Percentiles rank a stretch among this genome's conserved stretches.
phyloP scores from a whole-genome alignment of 2,888 invertebrate species.

The Hedya salicella region DNA sequence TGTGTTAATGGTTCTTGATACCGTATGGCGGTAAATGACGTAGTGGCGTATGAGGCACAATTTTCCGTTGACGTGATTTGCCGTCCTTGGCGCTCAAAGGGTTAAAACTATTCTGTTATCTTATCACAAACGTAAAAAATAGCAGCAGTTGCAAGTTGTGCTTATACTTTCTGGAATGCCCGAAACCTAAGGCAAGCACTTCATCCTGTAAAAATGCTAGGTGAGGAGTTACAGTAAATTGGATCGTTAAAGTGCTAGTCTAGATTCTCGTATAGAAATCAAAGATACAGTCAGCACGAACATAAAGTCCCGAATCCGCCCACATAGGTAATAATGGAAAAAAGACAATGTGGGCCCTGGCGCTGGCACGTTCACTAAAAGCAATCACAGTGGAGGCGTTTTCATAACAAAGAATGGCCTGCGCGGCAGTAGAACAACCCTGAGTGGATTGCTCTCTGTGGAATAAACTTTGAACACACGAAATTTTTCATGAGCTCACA shows the following conservation, averaged over 20 bases:
- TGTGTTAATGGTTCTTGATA: too few relatives aligned
- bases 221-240: conserved; percentile 10
- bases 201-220: neutral
- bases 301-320: conserved; percentile 34
- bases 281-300: conserved; percentile 15
- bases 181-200: too few relatives aligned
- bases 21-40: too few relatives aligned
- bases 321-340: conserved; percentile 32
- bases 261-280: conserved; percentile 12
- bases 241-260: conserved; percentile 4
- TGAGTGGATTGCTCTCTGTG: conserved; percentile 55
- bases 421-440: conserved; percentile 42
- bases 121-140: too few relatives aligned
- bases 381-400: conserved; percentile 54
- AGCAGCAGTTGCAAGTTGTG: too few relatives aligned
- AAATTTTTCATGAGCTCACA: conserved; percentile 40
- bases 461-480: conserved; percentile 54
- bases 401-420: conserved; percentile 62
- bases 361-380: conserved; percentile 48
- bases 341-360: conserved; percentile 35
- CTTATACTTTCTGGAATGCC: too few relatives aligned
- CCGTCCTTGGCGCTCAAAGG: too few relatives aligned
- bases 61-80: too few relatives aligned
- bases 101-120: too few relatives aligned
- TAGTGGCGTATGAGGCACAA: too few relatives aligned